These are phyloP conservation scores for Penaeus indicus DNA, from an alignment of 1,140 invertebrate genomes.

Conservation along the genomic window DNA sequence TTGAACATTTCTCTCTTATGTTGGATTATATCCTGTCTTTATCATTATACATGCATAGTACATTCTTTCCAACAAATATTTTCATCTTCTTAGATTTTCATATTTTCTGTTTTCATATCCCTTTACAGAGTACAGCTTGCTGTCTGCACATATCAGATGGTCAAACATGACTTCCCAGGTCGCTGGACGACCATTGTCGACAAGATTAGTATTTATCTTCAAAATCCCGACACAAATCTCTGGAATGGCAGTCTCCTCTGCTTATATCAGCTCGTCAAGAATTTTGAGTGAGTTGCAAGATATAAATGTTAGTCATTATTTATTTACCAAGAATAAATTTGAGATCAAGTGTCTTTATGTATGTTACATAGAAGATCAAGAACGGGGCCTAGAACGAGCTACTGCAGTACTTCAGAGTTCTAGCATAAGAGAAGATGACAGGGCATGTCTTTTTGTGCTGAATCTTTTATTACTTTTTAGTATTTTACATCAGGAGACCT, in stretches of 20 bases:
- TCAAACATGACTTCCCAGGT: slow-evolving; percentile 96
- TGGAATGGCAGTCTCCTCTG: slow-evolving; percentile 94
- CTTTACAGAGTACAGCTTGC: slow-evolving; percentile 86
- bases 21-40: too few relatives aligned
- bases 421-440: too few relatives aligned
- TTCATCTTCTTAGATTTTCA: neutral
- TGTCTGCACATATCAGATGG: slow-evolving; percentile 87
- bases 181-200: slow-evolving; percentile 96
- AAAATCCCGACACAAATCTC: slow-evolving; percentile 82
- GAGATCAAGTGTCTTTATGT: neutral
- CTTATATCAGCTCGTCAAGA: slow-evolving; percentile 95
- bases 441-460: too few relatives aligned
- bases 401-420: slow-evolving; percentile 15
- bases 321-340: slow-evolving; percentile 24
- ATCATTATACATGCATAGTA: too few relatives aligned
- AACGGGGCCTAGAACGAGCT: neutral
- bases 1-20: slow-evolving; percentile 14
- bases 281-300: slow-evolving; percentile 83
- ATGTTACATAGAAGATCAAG: neutral
- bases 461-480: too few relatives aligned
- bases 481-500: too few relatives aligned
- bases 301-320: neutral
- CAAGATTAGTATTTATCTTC: slow-evolving; percentile 88
- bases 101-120: neutral
- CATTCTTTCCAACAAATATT: too few relatives aligned